Evolutionary conservation across 2,113 vertebrate genomes (phyloP), one percentile per base, ranked within the genome.

Genomic region (Otocyon megalotis): DNA sequence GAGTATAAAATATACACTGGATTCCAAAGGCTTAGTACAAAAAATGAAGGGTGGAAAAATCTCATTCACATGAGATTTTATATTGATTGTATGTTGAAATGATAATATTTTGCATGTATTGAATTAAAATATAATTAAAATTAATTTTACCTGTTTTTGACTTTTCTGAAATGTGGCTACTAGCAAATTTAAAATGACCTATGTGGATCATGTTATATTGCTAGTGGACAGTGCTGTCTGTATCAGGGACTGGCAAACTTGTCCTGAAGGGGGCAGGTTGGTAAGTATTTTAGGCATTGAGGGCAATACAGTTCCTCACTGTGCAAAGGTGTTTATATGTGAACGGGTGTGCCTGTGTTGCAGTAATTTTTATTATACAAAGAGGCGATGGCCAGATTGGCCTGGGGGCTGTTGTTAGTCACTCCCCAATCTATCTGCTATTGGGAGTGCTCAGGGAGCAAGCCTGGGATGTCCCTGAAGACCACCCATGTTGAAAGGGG

Each of bases 181-280:
- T 65, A 35, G 56, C 94, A 35, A 81, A 85, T 35, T 90, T 71
- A 2, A 86, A 90, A 85, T 72, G 24, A 24, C 28, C 4, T 62
- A 5, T 19, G 28, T 30, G 63, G 48, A 30, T 86, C 56, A 19
- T 6, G 48, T 10, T 5, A 0, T 62, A 3, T 53, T 77, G 62
- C 32, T 24, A 5, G 19, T 1, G 1, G 43, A 24, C 12, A 54
- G 16, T 0, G 4, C 32, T 60, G 30, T 77, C 53, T 50, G 2
- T 62, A 5, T 37, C 5, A 7, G 22, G 13, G 35, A 14, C n/a
- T 26, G 54, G 76, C 28, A 37, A 37, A 24, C 17, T 5, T 43
- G 43, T 50, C 63, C 53, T 24, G 4, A 10, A 54, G 30, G 35
- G 19, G 8, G 8, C 0, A 5, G 19, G 13, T 48, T 58, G 3